These are phyloP conservation scores for Mimumesa dahlbomi DNA, from an alignment of 2,888 invertebrate species.

Conservation along the genomic window DNA sequence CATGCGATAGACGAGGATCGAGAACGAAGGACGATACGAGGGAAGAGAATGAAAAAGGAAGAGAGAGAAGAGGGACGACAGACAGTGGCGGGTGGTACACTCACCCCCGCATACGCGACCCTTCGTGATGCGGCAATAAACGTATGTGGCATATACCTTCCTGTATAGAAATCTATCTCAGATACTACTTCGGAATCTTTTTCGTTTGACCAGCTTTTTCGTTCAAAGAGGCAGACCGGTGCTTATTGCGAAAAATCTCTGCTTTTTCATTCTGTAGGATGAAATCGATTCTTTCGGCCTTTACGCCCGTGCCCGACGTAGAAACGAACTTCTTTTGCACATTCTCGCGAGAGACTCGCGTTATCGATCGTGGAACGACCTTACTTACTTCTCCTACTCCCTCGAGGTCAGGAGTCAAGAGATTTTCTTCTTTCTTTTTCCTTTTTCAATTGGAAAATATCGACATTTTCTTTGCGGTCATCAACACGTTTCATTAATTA, in stretches of 20 bases:
- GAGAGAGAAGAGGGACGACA: slow-evolving; percentile 38
- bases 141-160: slow-evolving; percentile 38
- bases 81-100: slow-evolving; percentile 53
- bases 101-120: slow-evolving; percentile 62
- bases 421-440: slow-evolving; percentile 42
- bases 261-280: slow-evolving; percentile 44
- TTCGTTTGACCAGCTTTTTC: slow-evolving; percentile 16
- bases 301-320: slow-evolving; percentile 39
- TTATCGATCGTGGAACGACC: slow-evolving; percentile 69
- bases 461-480: slow-evolving; percentile 42
- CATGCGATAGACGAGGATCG: slow-evolving; percentile 28
- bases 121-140: slow-evolving; percentile 55
- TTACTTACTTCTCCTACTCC: slow-evolving; percentile 66
- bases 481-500: slow-evolving; percentile 52
- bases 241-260: slow-evolving; percentile 7
- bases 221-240: slow-evolving; percentile 26
- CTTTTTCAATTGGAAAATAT: slow-evolving; percentile 20
- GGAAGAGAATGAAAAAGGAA: slow-evolving; percentile 35
- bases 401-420: slow-evolving; percentile 64
- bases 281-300: slow-evolving; percentile 53
- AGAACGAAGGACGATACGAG: slow-evolving; percentile 38
- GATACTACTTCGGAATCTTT: slow-evolving; percentile 11
- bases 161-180: slow-evolving; percentile 53
- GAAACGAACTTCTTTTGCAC: slow-evolving; percentile 60
- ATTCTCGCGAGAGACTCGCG: slow-evolving; percentile 58